Evolutionary conservation across 2,113 vertebrate species (phyloP), one percentile per base, ranked within the genome.

Genomic region (Myodes glareolus): DNA sequence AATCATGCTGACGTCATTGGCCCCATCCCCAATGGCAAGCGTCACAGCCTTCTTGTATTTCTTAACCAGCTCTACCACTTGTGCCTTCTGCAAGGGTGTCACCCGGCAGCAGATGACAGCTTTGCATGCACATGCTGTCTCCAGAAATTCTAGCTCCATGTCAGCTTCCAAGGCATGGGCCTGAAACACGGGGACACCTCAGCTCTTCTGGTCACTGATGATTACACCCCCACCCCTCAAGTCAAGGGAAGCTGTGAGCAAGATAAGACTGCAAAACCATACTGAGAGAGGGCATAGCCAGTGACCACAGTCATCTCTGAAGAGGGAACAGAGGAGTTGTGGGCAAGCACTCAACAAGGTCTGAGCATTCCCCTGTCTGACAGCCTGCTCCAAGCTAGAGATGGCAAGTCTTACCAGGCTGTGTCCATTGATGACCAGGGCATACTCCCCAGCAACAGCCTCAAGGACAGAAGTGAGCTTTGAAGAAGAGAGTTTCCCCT

Each of bases 1-100:
- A 97, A 99, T 99, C 99, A 99, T 99, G 99, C 99, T 99, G 98
- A 99, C 99, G 0, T 99, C 99, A 0, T 99, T 99, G 95, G 99
- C 99, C 2, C 99, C 99, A 0, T 99, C 99, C 68, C 99, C 99
- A 1, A 99, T 99, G 85, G 99, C 99, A 93, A 99, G 96, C 0
- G 99, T 99, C 95, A 99, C 99, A 0, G 99, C 99, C 75, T 99
- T 99, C 99, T 99, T 99, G 98, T 99, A 99, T 77, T 99, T 99
- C 98, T 99, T 99, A 94, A 99, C 99, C 97, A 99, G 98, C 96
- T 99, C 99, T 97, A 99, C 99, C 98, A 99, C 99, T 97, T 99
- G 99, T 3, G 99, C 99, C 95, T 99, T 99, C 98, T 99, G 99
- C 96, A 99, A 92, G 1, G 99, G 99, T 0, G 99, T 99, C 76